Evolutionary conservation across 2,888 invertebrate species (phyloP), one percentile per base, ranked within the genome.

Genomic region (Pyralis farinalis): DNA sequence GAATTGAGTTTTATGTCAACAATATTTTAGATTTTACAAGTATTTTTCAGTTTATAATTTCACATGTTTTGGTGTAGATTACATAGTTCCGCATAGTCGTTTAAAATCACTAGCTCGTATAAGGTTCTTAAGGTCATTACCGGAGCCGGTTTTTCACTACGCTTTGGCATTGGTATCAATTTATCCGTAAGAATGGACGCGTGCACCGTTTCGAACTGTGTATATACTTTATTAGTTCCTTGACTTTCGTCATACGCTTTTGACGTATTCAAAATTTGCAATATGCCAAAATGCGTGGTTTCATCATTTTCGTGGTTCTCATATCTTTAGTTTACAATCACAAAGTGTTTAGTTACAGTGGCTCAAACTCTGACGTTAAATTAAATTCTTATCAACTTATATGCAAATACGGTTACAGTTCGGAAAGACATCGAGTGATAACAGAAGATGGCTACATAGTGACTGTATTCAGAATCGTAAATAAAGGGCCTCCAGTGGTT

Each of bases 401-500:
- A 37, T 47, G 56, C 27, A 83, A 73, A 47, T 74, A 77, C 43
- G 72, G 74, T 29, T 71, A 73, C 39, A 40, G 44, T 5, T 53
- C 71, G 7, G 71, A 84, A 55, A 63, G 49, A 28, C 71, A 83
- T 53, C 52, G 49, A 39, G 75, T 84, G 45, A 47, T 65, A 27
- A 83, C 85, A 1, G 64, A 71, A 46, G 85, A 87, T 51, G 81
- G 82, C 41, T 85, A 85, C 47, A 47, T 66, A 42, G 54, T 84
- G 48, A 78, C 62, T 27, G 36, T 69, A 32, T 75, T 75, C 46
- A 71, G 84, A 29, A 75, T 85, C 56, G 75, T 67, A 0, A 64
- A 55, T 1, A 64, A 58, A 34, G 86, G 84, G 39, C 76, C 81
- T 8, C 76, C 82, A 28, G 72, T 85, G 40, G 47, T 87, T 22